A percentile compares a stretch with the other conserved stretches of the same genome.
phyloP scores from a whole-genome alignment of 2,888 invertebrate genomes.

The Rhagonycha fulva region DNA sequence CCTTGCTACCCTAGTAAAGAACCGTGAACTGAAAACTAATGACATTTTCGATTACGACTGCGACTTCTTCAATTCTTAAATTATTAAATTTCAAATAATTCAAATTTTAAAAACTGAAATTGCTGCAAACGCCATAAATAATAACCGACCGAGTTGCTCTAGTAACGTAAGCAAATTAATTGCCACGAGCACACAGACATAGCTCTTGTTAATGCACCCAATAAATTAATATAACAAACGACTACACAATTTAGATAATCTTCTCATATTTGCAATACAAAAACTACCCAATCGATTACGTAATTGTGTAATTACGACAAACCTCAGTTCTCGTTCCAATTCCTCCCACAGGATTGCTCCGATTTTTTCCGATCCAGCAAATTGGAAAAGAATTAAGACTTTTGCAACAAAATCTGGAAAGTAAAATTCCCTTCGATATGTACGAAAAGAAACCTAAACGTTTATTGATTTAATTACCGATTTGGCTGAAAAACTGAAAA shows the following conservation, averaged over 20 bases:
- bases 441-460: neutral
- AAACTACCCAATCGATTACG: slow-evolving; percentile 11
- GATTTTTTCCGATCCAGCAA: neutral
- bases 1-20: slow-evolving; percentile 11
- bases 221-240: slow-evolving; percentile 17
- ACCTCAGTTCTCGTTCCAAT: neutral
- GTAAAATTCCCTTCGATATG: neutral
- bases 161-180: slow-evolving; percentile 3
- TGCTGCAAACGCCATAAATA: neutral
- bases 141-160: neutral
- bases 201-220: slow-evolving; percentile 6
- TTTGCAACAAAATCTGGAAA: neutral
- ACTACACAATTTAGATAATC: slow-evolving; percentile 19
- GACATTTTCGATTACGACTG: slow-evolving; percentile 3
- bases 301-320: slow-evolving; percentile 1
- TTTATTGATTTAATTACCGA: neutral
- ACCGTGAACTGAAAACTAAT: slow-evolving; percentile 10
- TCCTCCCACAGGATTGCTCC: neutral
- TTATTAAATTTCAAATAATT: neutral
- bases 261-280: slow-evolving; percentile 13
- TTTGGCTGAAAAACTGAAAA: neutral
- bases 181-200: slow-evolving; percentile 1
- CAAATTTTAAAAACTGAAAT: neutral
- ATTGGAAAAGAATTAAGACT: neutral
- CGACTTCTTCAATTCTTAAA: neutral